Conservation (phyloP, 1,140 invertebrate genomes). For the Tetramorium alpestre region DNA sequence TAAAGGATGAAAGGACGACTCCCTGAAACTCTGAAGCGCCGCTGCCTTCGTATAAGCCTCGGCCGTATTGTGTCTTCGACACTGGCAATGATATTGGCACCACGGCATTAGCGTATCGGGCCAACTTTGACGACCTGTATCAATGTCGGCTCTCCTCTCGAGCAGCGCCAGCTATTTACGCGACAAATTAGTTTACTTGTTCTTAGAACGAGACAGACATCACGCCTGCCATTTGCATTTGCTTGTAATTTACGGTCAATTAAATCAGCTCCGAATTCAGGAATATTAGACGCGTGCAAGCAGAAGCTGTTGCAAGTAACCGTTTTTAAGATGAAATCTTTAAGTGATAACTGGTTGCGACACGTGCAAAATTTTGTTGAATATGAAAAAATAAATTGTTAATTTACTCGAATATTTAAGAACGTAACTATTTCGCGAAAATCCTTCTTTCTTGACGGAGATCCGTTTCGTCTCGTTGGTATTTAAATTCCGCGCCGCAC, state of each 20-base stretch:
- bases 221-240: background rate
- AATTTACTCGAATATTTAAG: background rate
- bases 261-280: constrained; percentile 11
- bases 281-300: background rate
- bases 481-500: constrained; percentile 44
- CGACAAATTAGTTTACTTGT: constrained; percentile 57
- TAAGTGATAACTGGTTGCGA: background rate
- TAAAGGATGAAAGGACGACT: constrained; percentile 67
- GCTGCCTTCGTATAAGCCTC: constrained; percentile 50
- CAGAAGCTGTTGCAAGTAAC: background rate
- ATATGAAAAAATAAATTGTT: background rate
- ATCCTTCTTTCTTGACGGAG: background rate
- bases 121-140: constrained; percentile 26
- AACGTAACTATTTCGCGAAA: background rate
- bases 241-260: constrained; percentile 33
- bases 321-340: background rate
- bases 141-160: background rate
- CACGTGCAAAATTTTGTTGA: background rate
- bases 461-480: constrained; percentile 24
- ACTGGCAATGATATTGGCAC: constrained; percentile 21
- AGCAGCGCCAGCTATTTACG: constrained; percentile 20
- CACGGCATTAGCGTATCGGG: constrained; percentile 56
- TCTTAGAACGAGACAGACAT: constrained; percentile 41
- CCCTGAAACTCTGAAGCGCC: constrained; percentile 54
- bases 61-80: constrained; percentile 37